Evolutionary conservation across 1,140 invertebrate genomes (phyloP).

Genomic region (Drosophila pandora): DNA sequence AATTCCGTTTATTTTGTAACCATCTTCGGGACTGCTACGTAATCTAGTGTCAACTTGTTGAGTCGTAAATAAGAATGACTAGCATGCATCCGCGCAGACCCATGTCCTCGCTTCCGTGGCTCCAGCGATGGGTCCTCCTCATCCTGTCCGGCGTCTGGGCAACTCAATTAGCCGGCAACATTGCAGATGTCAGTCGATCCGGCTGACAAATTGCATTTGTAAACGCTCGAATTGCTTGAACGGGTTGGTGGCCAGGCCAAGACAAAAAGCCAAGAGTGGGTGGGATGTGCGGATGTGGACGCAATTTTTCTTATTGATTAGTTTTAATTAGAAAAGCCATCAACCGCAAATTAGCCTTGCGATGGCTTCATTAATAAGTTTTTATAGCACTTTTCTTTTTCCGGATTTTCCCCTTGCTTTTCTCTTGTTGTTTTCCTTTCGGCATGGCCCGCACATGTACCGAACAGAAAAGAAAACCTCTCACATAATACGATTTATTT

Average conservation of each 20-base stretch:
- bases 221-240: constrained; percentile 46
- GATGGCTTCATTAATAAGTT: constrained; percentile 75
- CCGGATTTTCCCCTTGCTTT: constrained; percentile 16
- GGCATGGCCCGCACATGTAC: background rate
- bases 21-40: constrained; percentile 32
- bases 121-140: constrained; percentile 19
- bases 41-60: constrained; percentile 77
- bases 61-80: constrained; percentile 68
- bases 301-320: constrained; percentile 78
- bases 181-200: constrained; percentile 56
- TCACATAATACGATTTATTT: constrained; percentile 59
- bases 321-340: constrained; percentile 80
- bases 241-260: background rate
- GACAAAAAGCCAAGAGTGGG: background rate
- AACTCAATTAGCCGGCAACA: constrained; percentile 59
- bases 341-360: constrained; percentile 74
- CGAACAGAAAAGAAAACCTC: constrained; percentile 18
- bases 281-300: constrained; percentile 10
- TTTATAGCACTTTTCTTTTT: constrained; percentile 57
- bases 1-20: constrained; percentile 22
- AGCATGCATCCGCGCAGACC: background rate
- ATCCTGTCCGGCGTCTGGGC: constrained; percentile 25
- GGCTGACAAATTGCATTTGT: constrained; percentile 77
- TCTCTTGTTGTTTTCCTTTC: constrained; percentile 5
- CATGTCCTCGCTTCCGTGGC: constrained; percentile 2